Conservation (phyloP, 1,140 invertebrate genomes). For the Cecropterus lyciades region DNA sequence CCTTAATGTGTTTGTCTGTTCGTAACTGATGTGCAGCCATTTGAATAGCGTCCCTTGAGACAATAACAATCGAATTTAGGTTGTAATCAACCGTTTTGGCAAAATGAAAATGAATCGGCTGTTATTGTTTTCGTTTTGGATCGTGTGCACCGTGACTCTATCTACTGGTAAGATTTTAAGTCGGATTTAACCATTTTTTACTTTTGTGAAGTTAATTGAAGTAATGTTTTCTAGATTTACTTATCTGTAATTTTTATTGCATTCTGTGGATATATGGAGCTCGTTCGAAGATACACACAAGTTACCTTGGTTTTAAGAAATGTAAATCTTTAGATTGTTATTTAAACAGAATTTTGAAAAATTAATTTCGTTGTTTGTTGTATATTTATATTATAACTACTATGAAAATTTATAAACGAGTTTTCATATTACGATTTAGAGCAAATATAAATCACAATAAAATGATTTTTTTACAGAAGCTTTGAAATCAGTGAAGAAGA, state of each 20-base stretch:
- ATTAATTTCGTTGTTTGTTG: too few relatives aligned
- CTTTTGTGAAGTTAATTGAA: not conserved
- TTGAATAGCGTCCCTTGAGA: slow-evolving; percentile 72
- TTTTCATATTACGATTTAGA: too few relatives aligned
- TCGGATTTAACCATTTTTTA: slow-evolving; percentile 11
- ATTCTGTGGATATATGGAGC: too few relatives aligned
- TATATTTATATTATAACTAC: too few relatives aligned
- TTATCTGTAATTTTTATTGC: too few relatives aligned
- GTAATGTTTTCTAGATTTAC: too few relatives aligned
- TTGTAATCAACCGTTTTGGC: slow-evolving; percentile 39
- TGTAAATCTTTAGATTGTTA: too few relatives aligned
- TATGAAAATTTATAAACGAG: too few relatives aligned
- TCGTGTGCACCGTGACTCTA: slow-evolving; percentile 39
- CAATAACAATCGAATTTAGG: slow-evolving; percentile 49
- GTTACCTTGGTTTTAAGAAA: too few relatives aligned
- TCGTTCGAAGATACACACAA: too few relatives aligned
- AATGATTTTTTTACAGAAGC: slow-evolving; percentile 12
- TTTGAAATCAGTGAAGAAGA: not conserved
- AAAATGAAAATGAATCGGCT: slow-evolving; percentile 63
- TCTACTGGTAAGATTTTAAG: slow-evolving; percentile 47
- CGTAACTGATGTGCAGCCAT: slow-evolving; percentile 61
- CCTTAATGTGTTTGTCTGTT: slow-evolving; percentile 62
- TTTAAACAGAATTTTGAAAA: too few relatives aligned
- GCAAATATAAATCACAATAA: too few relatives aligned
- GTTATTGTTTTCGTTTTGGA: slow-evolving; percentile 47